These are phyloP conservation scores for Trichonephila clavata DNA, from an alignment of 1,140 invertebrate species.

Conservation along the genomic window DNA sequence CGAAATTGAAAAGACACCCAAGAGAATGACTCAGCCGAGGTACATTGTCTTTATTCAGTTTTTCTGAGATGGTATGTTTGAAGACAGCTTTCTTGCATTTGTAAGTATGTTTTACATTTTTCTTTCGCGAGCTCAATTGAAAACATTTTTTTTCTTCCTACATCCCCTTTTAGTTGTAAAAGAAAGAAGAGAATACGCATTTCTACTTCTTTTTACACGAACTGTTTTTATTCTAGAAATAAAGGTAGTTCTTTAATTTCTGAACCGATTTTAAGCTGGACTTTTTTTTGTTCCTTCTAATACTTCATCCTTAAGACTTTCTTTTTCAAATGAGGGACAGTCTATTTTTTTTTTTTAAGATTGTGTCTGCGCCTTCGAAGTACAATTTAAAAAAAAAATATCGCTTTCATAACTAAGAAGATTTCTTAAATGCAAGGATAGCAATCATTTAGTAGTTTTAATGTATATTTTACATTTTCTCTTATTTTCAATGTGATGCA, in stretches of 20 bases:
- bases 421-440: too few relatives aligned
- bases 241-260: not conserved
- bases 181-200: not conserved
- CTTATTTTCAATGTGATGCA: too few relatives aligned
- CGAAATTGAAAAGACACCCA: constrained; percentile 42
- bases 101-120: constrained; percentile 42
- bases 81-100: not conserved
- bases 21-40: not conserved
- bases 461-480: too few relatives aligned
- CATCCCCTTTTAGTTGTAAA: not conserved
- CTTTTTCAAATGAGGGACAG: too few relatives aligned
- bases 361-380: too few relatives aligned
- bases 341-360: too few relatives aligned
- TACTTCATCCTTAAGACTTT: too few relatives aligned
- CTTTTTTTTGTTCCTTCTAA: not conserved
- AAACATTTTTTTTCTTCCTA: not conserved
- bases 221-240: not conserved
- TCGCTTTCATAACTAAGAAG: too few relatives aligned
- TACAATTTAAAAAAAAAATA: too few relatives aligned
- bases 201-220: not conserved
- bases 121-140: not conserved
- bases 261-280: not conserved
- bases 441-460: too few relatives aligned
- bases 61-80: not conserved
- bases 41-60: not conserved